These are phyloP conservation scores for Erebia ligea DNA, from an alignment of 2,888 invertebrate species.

Conservation along the genomic window DNA sequence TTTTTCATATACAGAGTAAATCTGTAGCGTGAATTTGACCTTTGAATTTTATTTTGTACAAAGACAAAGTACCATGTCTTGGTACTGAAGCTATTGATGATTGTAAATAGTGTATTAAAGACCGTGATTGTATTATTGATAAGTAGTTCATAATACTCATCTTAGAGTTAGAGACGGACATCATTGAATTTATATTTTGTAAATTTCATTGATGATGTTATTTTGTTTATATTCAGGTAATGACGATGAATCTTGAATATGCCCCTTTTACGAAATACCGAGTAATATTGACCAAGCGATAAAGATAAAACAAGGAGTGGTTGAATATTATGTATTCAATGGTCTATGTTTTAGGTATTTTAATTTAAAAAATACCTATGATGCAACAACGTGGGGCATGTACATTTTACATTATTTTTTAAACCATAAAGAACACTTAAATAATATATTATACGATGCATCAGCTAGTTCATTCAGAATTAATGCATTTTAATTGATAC, in stretches of 20 bases:
- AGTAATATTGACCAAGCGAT: neutral
- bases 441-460: neutral
- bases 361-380: neutral
- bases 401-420: neutral
- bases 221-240: neutral
- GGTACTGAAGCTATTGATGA: constrained; percentile 49
- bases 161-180: constrained; percentile 45
- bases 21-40: constrained; percentile 39
- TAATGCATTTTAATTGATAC: neutral
- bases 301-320: neutral
- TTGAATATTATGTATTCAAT: neutral
- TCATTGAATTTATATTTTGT: constrained; percentile 24
- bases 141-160: constrained; percentile 76
- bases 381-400: neutral
- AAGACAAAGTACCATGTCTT: constrained; percentile 47
- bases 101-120: constrained; percentile 73
- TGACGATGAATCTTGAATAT: neutral
- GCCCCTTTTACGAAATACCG: neutral
- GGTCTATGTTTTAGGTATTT: neutral
- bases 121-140: constrained; percentile 53
- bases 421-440: neutral
- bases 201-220: constrained; percentile 10
- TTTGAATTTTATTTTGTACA: constrained; percentile 28
- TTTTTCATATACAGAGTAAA: constrained; percentile 40
- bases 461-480: neutral